A percentile compares a stretch with the other conserved stretches of the same genome.
Conservation (phyloP, 1,140 invertebrate species). For the Pomacea maculata region DNA sequence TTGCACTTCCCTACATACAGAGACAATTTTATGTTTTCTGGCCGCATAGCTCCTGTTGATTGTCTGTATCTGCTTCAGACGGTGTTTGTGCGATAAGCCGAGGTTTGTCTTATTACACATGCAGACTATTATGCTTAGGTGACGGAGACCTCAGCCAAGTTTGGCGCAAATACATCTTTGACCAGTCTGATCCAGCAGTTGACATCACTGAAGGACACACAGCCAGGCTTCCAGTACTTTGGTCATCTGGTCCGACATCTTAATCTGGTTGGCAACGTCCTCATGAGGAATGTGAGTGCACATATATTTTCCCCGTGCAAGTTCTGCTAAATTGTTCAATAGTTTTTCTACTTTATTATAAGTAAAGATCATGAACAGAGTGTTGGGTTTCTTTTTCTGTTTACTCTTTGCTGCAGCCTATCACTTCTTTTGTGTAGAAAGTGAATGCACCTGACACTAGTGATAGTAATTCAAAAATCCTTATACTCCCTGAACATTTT, state of each 20-base stretch:
- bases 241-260: slow-evolving; percentile 50
- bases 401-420: too few relatives aligned
- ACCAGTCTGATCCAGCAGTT: slow-evolving; percentile 40
- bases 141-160: slow-evolving; percentile 19
- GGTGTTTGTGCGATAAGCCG: not conserved
- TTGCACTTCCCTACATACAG: too few relatives aligned
- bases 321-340: too few relatives aligned
- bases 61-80: not conserved
- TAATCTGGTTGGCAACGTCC: slow-evolving; percentile 57
- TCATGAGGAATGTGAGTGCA: slow-evolving; percentile 60
- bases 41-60: not conserved
- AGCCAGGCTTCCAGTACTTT: slow-evolving; percentile 49
- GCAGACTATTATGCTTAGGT: not conserved
- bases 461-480: too few relatives aligned
- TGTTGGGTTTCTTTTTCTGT: too few relatives aligned
- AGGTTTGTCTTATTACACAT: not conserved
- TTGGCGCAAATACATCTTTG: slow-evolving; percentile 48
- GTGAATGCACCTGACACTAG: too few relatives aligned
- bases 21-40: not conserved
- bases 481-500: too few relatives aligned
- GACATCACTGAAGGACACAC: slow-evolving; percentile 11
- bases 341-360: too few relatives aligned
- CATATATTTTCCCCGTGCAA: too few relatives aligned
- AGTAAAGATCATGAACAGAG: too few relatives aligned
- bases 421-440: too few relatives aligned